These are phyloP conservation scores for Stenchaetothrips biformis DNA, from an alignment of 2,888 invertebrate genomes.

Conservation along the genomic window DNA sequence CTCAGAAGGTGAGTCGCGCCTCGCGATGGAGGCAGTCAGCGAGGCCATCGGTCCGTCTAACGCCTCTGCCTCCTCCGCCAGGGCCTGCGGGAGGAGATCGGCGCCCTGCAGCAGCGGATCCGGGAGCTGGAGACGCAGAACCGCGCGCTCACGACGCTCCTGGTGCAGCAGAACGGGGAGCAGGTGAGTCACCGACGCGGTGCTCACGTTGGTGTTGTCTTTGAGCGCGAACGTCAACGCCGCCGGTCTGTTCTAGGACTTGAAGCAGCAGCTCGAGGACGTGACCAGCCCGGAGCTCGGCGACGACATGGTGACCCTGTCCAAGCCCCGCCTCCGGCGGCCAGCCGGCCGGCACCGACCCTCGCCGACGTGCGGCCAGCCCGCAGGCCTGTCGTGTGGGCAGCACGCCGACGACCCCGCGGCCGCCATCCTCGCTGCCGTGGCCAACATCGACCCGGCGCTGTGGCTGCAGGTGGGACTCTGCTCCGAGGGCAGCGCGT, in stretches of 20 bases:
- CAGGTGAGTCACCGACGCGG: neutral
- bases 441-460: neutral
- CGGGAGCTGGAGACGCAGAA: constrained; percentile 76
- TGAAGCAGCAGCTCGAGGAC: neutral
- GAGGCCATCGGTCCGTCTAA: constrained; percentile 10
- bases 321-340: constrained; percentile 12
- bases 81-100: constrained; percentile 74
- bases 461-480: constrained; percentile 1
- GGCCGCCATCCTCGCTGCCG: neutral
- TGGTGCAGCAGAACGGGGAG: constrained; percentile 52
- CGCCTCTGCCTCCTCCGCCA: constrained; percentile 43
- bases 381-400: neutral
- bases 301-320: constrained; percentile 22
- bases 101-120: constrained; percentile 65
- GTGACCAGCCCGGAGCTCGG: neutral
- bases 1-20: constrained; percentile 64
- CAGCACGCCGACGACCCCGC: neutral
- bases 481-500: neutral
- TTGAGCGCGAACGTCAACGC: neutral
- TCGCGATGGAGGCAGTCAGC: constrained; percentile 39
- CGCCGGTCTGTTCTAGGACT: neutral
- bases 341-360: neutral
- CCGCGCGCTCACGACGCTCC: constrained; percentile 62
- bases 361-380: neutral
- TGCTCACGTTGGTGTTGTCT: neutral